phyloP scores from a whole-genome alignment of 2,113 vertebrate genomes.

The Percina caprodes region DNA sequence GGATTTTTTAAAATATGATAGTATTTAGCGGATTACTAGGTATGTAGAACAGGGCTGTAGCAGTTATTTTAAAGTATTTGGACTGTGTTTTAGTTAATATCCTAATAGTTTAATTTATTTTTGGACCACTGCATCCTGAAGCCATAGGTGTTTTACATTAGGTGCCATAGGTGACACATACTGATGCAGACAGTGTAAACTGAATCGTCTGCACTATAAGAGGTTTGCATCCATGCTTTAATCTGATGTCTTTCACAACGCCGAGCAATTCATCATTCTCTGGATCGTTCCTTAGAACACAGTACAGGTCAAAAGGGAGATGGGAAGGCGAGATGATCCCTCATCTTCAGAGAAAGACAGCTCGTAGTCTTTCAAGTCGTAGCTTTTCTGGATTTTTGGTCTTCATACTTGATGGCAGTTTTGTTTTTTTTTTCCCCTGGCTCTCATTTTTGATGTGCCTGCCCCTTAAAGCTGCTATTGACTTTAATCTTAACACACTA shows the following conservation, averaged over 20 bases:
- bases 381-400: constrained; percentile 46
- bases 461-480: constrained; percentile 82
- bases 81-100: constrained; percentile 61
- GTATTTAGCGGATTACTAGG: constrained; percentile 80
- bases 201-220: constrained; percentile 12
- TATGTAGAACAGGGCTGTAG: constrained; percentile 87
- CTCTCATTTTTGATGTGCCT: constrained; percentile 77
- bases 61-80: constrained; percentile 74
- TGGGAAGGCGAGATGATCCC: neutral
- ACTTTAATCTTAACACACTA: constrained; percentile 73
- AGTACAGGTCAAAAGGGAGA: constrained; percentile 38
- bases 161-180: constrained; percentile 59
- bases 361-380: neutral
- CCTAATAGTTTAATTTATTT: constrained; percentile 61
- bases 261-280: constrained; percentile 4
- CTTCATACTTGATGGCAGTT: constrained; percentile 64
- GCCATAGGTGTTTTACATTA: constrained; percentile 64
- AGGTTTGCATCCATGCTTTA: constrained; percentile 28
- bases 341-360: constrained; percentile 14
- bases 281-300: constrained; percentile 2
- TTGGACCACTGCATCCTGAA: constrained; percentile 72
- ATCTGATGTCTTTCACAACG: constrained; percentile 8
- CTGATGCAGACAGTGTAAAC: constrained; percentile 16
- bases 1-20: constrained; percentile 74
- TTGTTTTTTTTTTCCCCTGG: constrained; percentile 25